Evolutionary conservation across 2,797 vertebrate genomes (phyloP).

Genomic region (Hippocampus kuda): DNA sequence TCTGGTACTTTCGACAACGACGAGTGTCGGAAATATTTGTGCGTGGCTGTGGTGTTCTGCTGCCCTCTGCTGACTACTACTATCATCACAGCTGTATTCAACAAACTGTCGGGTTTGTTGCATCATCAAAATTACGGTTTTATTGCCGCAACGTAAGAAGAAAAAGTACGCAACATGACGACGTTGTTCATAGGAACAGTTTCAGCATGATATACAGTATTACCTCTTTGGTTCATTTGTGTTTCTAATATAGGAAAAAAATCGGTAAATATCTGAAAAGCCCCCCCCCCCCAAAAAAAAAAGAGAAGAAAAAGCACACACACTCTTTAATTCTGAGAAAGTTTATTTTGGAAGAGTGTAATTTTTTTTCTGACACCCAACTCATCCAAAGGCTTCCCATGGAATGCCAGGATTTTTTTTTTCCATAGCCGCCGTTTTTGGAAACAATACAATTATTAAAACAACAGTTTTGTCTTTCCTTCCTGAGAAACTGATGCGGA

Average conservation of each 20-base stretch:
- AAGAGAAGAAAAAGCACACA: constrained; percentile 1
- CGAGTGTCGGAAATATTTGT: background rate
- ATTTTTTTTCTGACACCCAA: constrained; percentile 42
- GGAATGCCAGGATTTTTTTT: constrained; percentile 25
- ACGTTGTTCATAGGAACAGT: too few species aligned
- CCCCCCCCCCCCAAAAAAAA: background rate
- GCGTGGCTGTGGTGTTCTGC: constrained; percentile 7
- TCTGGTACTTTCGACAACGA: background rate
- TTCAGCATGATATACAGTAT: background rate
- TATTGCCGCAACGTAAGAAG: too few species aligned
- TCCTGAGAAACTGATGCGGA: constrained; percentile 91
- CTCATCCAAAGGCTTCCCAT: constrained; percentile 24
- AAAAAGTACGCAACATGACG: too few species aligned
- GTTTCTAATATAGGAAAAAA: too few species aligned
- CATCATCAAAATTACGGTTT: background rate
- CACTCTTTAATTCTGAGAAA: constrained; percentile 49
- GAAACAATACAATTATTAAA: constrained; percentile 39
- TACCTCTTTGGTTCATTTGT: background rate
- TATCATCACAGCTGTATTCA: constrained; percentile 25
- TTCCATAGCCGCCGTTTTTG: constrained; percentile 40
- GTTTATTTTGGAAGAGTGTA: constrained; percentile 63
- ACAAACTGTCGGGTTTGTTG: background rate
- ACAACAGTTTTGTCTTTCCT: constrained; percentile 52
- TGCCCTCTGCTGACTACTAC: constrained; percentile 48
- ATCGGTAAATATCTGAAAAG: too few species aligned